phyloP scores from a whole-genome alignment of 2,113 vertebrate species.

The Glaucidium brasilianum region DNA sequence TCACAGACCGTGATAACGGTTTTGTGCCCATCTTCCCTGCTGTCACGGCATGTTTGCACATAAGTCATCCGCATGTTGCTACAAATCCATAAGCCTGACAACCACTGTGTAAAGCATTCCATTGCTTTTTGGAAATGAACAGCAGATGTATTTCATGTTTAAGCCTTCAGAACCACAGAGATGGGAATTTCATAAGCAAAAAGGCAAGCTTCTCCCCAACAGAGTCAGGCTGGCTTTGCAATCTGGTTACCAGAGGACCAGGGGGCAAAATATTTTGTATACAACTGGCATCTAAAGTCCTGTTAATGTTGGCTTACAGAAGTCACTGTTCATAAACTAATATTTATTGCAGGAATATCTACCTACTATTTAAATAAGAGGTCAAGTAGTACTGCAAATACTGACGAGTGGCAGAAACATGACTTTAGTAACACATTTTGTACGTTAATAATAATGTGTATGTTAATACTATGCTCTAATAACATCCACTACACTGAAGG shows the following conservation, averaged over 20 bases:
- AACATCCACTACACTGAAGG: background rate
- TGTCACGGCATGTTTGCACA: background rate
- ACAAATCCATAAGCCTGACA: background rate
- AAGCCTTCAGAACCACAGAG: background rate
- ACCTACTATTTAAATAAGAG: background rate
- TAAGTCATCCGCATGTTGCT: background rate
- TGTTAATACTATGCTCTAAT: background rate
- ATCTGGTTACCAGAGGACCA: background rate
- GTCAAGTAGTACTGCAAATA: background rate
- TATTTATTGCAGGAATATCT: background rate
- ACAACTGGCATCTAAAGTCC: background rate
- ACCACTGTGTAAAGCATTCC: background rate
- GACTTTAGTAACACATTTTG: background rate
- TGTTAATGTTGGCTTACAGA: background rate
- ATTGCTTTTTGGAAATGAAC: background rate
- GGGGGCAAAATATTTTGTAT: background rate
- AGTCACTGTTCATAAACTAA: background rate
- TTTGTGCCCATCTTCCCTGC: background rate
- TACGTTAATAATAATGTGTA: background rate
- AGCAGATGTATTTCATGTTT: background rate
- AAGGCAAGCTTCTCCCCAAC: background rate
- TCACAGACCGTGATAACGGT: background rate
- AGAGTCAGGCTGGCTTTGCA: background rate
- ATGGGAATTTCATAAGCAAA: background rate
- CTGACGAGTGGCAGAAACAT: background rate